Percentiles rank a stretch among this genome's conserved stretches.
These are phyloP conservation scores for Redunca redunca DNA, from an alignment of 2,113 vertebrate genomes.

Conservation along the genomic window DNA sequence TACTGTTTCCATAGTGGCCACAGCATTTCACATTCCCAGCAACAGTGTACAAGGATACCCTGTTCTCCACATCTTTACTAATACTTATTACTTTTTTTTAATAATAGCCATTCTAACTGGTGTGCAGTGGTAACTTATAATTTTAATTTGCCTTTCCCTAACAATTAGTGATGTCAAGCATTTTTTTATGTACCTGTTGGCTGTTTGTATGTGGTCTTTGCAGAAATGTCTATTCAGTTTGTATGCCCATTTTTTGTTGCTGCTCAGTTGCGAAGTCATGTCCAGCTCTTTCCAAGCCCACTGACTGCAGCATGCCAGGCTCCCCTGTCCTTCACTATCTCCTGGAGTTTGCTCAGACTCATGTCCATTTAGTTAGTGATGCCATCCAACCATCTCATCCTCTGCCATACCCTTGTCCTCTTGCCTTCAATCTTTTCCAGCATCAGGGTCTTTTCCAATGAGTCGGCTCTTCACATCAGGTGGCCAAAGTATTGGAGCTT, in stretches of 20 bases:
- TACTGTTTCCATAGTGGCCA: background rate
- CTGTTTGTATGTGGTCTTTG: background rate
- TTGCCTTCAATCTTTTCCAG: background rate
- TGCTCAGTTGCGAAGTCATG: background rate
- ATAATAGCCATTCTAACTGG: background rate
- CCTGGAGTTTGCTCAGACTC: background rate
- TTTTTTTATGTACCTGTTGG: background rate
- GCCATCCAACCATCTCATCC: background rate
- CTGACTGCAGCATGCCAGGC: background rate
- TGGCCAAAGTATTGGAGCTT: background rate
- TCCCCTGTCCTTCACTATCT: background rate
- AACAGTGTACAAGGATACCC: background rate
- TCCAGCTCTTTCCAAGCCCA: background rate
- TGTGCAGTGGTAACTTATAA: background rate
- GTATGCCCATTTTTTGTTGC: background rate
- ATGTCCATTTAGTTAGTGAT: background rate
- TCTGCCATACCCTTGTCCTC: background rate
- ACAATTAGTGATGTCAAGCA: background rate
- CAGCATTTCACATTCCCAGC: background rate
- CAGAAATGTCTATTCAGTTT: background rate
- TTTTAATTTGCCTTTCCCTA: background rate
- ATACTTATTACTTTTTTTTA: background rate
- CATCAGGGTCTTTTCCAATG: background rate
- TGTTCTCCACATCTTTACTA: no score
- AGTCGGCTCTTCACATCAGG: background rate